A percentile compares a stretch with the other conserved stretches of the same genome.
phyloP scores from a whole-genome alignment of 2,113 vertebrate species.

The Chroicocephalus ridibundus region DNA sequence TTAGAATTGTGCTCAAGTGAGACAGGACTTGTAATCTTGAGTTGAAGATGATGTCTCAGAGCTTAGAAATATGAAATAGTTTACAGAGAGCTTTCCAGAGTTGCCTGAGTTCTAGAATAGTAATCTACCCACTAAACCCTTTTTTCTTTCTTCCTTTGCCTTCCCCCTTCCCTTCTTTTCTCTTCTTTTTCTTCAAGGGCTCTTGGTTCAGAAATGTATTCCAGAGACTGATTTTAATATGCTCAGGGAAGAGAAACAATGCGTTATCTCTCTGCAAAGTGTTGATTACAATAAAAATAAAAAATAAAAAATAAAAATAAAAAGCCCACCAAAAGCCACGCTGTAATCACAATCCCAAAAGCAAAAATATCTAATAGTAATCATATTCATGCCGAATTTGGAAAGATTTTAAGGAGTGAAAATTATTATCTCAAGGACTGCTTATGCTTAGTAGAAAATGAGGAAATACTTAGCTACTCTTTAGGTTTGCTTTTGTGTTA shows the following conservation, averaged over 20 bases:
- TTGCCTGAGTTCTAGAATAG: not conserved
- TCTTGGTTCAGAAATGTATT: not conserved
- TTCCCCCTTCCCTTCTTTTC: not conserved
- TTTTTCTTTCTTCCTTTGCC: not conserved
- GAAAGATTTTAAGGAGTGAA: not conserved
- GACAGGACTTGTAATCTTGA: not conserved
- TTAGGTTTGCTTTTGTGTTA: not conserved
- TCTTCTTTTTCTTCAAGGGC: not conserved
- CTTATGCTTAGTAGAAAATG: not conserved
- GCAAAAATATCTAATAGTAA: not conserved
- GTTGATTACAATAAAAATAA: not conserved
- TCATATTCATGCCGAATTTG: not conserved
- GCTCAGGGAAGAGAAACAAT: not conserved
- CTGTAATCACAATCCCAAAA: not conserved
- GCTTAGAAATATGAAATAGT: not conserved
- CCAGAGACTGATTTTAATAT: not conserved
- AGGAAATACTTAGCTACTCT: not conserved
- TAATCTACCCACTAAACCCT: not conserved
- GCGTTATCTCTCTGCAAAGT: not conserved
- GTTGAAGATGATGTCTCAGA: not conserved
- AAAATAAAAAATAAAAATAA: not conserved
- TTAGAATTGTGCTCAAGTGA: not conserved
- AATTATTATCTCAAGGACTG: not conserved
- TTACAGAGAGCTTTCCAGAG: not conserved
- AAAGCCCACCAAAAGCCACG: not conserved